Percentiles rank a stretch among this genome's conserved stretches.
phyloP scores from a whole-genome alignment of 1,140 invertebrate species.

The Drosophila nigrodunni region DNA sequence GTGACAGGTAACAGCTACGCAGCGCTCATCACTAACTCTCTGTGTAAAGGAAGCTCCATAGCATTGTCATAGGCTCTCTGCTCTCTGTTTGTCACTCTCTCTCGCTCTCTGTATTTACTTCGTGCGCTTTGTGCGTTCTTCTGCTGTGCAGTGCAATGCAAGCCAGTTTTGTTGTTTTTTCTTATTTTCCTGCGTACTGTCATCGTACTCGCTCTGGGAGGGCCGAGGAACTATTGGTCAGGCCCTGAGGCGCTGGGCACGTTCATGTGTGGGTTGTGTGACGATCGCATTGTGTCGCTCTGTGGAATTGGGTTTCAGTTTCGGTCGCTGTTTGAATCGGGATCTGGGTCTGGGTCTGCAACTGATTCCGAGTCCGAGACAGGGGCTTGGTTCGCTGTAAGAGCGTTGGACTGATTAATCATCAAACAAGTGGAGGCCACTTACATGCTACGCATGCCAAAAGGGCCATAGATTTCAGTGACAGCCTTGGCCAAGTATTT shows the following conservation, averaged over 20 bases:
- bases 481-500: slow-evolving; percentile 51
- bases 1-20: background rate
- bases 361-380: slow-evolving; percentile 4
- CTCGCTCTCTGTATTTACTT: background rate
- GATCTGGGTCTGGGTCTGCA: slow-evolving; percentile 1
- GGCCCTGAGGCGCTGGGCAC: slow-evolving; percentile 6
- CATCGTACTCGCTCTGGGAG: background rate
- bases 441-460: slow-evolving; percentile 45
- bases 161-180: slow-evolving; percentile 16
- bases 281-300: slow-evolving; percentile 21
- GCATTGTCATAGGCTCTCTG: background rate
- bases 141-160: slow-evolving; percentile 23
- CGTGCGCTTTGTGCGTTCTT: slow-evolving; percentile 23
- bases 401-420: slow-evolving; percentile 40
- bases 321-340: slow-evolving; percentile 2
- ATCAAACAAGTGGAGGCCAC: slow-evolving; percentile 41
- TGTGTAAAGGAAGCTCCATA: background rate
- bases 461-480: slow-evolving; percentile 36
- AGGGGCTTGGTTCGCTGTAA: slow-evolving; percentile 27
- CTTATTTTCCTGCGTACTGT: background rate
- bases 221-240: background rate
- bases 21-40: background rate
- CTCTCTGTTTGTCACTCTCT: background rate
- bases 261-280: slow-evolving; percentile 29
- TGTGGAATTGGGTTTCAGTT: background rate